Evolutionary conservation across 2,797 vertebrate species (phyloP), one percentile per base, ranked within the genome.

Genomic region (Acrocephalus scirpaceus): DNA sequence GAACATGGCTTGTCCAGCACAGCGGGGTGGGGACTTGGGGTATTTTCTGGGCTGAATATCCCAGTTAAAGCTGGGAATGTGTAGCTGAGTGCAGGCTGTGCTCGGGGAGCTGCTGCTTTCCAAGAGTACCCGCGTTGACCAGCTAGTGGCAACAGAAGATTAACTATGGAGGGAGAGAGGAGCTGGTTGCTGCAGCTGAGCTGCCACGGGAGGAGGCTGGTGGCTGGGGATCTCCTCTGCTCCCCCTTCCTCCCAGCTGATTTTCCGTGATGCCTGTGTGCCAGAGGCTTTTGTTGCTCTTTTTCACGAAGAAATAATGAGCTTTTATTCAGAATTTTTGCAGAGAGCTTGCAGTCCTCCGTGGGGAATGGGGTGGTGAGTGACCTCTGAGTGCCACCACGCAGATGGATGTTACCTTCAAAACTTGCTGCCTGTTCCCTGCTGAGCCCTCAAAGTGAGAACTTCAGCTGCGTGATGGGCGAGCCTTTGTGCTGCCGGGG

Each of bases 71-170:
- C 34, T 53, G 60, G 32, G 54, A 34, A 20, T 40, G 47, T 66
- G 72, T 30, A 45, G 44, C 40, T 21, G 80, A 61, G 36, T 6
- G 66, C 38, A 73, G 56, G 30, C 54, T 91, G 84, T 86, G 29
- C 20, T 77, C 30, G 0, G 74, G 53, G 91, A 97, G 74, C 73
- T 90, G 85, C 70, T 67, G 53, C 90, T 97, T 97, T 91, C 79
- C 95, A 95, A 85, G 93, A 97, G 95, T 98, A 97, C 98, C 97
- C 92, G 12, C 1, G 61, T 91, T 97, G 97, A 97, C 98, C 98
- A 98, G 97, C 95, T 98, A 98, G 97, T 98, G 98, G 97, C 97
- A 98, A 98, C 97, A 97, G 95, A 98, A 97, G 97, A 98, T 98
- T 98, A 97, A 96, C 96, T 97, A 97, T 97, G 48, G 94, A 42